Percentiles rank a stretch among this genome's conserved stretches.
phyloP scores from a whole-genome alignment of 1,140 invertebrate species.

The Drosophila pruinosa region DNA sequence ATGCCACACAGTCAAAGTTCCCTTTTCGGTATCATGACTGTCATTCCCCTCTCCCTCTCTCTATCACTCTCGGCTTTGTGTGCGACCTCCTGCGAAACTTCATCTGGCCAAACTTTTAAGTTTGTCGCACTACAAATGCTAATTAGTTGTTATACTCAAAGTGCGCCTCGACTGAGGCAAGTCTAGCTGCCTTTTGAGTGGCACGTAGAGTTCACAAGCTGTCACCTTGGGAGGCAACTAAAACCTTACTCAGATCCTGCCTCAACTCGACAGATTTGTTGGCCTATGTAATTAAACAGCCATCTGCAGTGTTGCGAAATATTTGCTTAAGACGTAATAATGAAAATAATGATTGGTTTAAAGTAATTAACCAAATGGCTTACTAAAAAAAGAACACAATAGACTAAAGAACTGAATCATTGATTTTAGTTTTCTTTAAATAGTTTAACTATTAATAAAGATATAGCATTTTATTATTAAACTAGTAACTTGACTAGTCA shows the following conservation, averaged over 20 bases:
- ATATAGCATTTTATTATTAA: too few species aligned
- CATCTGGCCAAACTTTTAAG: constrained; percentile 34
- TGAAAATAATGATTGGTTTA: background rate
- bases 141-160: constrained; percentile 42
- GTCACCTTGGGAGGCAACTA: constrained; percentile 30
- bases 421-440: too few species aligned
- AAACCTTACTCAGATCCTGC: background rate
- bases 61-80: background rate
- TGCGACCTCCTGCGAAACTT: constrained; percentile 11
- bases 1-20: background rate
- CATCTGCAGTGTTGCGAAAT: background rate
- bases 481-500: too few species aligned
- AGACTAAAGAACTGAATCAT: too few species aligned
- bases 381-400: too few species aligned
- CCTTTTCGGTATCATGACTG: constrained; percentile 32
- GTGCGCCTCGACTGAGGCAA: background rate
- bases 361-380: too few species aligned
- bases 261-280: background rate
- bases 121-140: constrained; percentile 58
- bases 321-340: background rate
- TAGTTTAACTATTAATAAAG: too few species aligned
- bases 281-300: constrained; percentile 4
- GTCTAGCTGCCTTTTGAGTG: constrained; percentile 31
- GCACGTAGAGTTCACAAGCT: constrained; percentile 55
- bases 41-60: background rate